Percentiles rank a stretch among this genome's conserved stretches.
These are phyloP conservation scores for Cryptophagus acutangulus DNA, from an alignment of 2,888 invertebrate species.

Conservation along the genomic window DNA sequence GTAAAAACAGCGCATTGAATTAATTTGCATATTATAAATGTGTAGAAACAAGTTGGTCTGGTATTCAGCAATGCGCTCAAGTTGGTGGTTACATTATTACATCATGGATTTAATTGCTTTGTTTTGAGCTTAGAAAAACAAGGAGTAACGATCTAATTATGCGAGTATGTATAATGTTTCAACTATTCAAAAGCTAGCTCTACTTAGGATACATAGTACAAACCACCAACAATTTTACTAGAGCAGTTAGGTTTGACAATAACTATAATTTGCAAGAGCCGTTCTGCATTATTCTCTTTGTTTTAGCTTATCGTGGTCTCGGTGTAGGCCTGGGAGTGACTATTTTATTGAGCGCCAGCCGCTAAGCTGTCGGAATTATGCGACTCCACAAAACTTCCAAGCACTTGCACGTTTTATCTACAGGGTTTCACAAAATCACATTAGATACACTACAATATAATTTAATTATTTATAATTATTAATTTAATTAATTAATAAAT, in stretches of 20 bases:
- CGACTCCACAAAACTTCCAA: conserved; percentile 22
- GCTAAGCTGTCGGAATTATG: conserved; percentile 30
- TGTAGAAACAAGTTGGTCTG: too few relatives aligned
- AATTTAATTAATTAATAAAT: too few relatives aligned
- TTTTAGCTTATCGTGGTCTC: conserved; percentile 25
- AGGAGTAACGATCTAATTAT: conserved; percentile 20
- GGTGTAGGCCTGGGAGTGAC: conserved; percentile 23
- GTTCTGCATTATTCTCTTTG: conserved; percentile 30
- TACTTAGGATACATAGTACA: neutral
- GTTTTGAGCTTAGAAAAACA: conserved; percentile 22
- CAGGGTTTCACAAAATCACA: too few relatives aligned
- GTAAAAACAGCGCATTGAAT: too few relatives aligned
- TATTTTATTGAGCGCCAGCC: conserved; percentile 28
- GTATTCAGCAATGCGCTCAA: conserved; percentile 12
- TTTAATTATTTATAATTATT: too few relatives aligned
- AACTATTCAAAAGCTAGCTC: too few relatives aligned
- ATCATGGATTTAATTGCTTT: conserved; percentile 23
- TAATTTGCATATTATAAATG: too few relatives aligned
- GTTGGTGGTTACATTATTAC: conserved; percentile 17
- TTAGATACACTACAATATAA: too few relatives aligned
- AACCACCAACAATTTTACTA: neutral
- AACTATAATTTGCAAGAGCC: conserved; percentile 34
- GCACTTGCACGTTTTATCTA: conserved; percentile 21
- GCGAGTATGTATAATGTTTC: conserved; percentile 8
- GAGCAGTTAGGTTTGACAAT: conserved; percentile 30